Conservation (phyloP, 1,140 invertebrate genomes). For the Drosophila watanabei region DNA sequence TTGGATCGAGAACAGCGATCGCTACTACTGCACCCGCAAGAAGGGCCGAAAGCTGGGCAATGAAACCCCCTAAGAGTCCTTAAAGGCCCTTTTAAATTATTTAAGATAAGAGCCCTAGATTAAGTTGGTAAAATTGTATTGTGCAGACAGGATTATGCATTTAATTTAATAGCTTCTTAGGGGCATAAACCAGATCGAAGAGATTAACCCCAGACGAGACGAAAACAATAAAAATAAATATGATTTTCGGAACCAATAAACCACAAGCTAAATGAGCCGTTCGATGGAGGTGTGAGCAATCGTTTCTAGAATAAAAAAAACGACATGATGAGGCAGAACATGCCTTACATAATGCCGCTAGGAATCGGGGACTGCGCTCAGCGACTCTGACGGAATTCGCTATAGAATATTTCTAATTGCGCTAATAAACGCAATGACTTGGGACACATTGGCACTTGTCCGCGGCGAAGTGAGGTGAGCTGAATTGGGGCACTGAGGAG, state of each 20-base stretch:
- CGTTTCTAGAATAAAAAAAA: slow-evolving; percentile 1
- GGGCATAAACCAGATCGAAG: slow-evolving; percentile 22
- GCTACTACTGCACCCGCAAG: slow-evolving; percentile 84
- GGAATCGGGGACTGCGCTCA: slow-evolving; percentile 1
- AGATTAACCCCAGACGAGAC: slow-evolving; percentile 53
- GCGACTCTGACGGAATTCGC: slow-evolving; percentile 31
- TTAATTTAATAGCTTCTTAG: slow-evolving; percentile 31
- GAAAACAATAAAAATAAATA: slow-evolving; percentile 67
- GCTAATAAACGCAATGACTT: slow-evolving; percentile 55
- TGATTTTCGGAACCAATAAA: slow-evolving; percentile 35
- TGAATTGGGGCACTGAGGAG: slow-evolving; percentile 6
- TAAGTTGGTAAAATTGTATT: slow-evolving; percentile 21
- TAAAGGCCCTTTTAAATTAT: slow-evolving; percentile 24
- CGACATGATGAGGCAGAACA: background rate
- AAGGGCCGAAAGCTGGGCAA: slow-evolving; percentile 56
- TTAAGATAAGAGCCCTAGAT: slow-evolving; percentile 11
- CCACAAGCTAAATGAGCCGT: slow-evolving; percentile 46
- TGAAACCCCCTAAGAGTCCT: slow-evolving; percentile 35
- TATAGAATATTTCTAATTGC: slow-evolving; percentile 32
- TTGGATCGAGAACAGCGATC: slow-evolving; percentile 91
- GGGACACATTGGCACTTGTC: slow-evolving; percentile 60
- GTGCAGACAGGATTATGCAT: slow-evolving; percentile 22
- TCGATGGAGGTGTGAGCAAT: slow-evolving; percentile 45
- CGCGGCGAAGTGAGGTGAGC: slow-evolving; percentile 36
- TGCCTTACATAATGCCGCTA: slow-evolving; percentile 30